Base-by-base conservation (phyloP, 2,797 vertebrate species). In the Melanotaenia nigrans region DNA sequence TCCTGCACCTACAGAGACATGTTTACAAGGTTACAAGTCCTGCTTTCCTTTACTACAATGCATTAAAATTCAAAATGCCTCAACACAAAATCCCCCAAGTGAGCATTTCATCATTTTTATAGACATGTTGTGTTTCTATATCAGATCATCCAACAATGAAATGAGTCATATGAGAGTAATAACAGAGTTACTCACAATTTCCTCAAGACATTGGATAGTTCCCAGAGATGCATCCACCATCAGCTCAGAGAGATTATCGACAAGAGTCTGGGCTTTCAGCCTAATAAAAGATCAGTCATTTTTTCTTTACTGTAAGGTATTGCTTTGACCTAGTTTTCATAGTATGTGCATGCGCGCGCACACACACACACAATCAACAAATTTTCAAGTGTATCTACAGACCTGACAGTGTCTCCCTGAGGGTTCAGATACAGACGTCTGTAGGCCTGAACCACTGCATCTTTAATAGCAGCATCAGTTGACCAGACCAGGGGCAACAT, bases 401-500 rank as follows among this genome's bases (percentile, higher is more conserved):
- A 95, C 95, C 93, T 94, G 71, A 85, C 51, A 4, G 93, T 95
- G 71, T 97, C 95, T 40, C 95, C 92, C 0, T 92, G 93, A 14
- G 96, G 95, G 77, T 87, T 96, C 59, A 99, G 95, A 72, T 98
- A 99, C 13, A 99, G 95, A 13, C 85, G 94, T n/a, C 93, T 95
- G 92, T 97, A 99, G 28, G 98, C 98, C 1, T 95, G 95, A 74
- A 98, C 91, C 12, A 99, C 96, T 0, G 96, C 95, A 57, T 98
- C 98, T 87, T 96, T 96, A 78, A 98, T 90, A 13, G 96, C 94
- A 18, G 94, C 82, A n/a, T 99, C 97, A 28, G 96, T 96, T 0
- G 97, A 97, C 97, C 97, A 99, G 68, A 99, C 88, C 65, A 99
- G 92, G 0, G 98, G 97, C 55, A 99, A 90, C 97, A 99, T 98